Evolutionary conservation across 2,888 invertebrate genomes (phyloP).

Genomic region (Choreutis nemorana): DNA sequence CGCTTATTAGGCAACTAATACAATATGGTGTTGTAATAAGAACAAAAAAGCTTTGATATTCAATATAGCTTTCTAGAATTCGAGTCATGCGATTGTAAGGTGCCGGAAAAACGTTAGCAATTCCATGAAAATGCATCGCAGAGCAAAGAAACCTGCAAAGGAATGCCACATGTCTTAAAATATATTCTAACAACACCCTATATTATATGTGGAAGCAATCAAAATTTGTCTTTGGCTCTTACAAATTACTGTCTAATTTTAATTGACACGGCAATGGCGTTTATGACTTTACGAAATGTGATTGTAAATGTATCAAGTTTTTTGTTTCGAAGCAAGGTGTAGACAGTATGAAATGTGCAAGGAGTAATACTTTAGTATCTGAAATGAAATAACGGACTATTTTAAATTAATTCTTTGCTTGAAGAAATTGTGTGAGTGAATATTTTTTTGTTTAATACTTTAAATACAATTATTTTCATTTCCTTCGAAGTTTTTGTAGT

Average conservation of each 20-base stretch:
- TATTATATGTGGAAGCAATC: conserved; percentile 28
- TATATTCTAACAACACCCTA: no score
- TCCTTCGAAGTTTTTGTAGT: no score
- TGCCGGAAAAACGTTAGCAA: conserved; percentile 60
- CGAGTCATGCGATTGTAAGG: conserved; percentile 59
- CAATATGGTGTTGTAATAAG: no score
- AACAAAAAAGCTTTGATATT: neutral
- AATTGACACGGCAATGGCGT: conserved; percentile 34
- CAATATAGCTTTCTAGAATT: conserved; percentile 59
- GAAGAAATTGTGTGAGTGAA: neutral
- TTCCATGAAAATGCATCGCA: conserved; percentile 62
- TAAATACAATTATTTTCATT: no score
- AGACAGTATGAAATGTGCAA: conserved; percentile 19
- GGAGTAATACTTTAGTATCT: no score
- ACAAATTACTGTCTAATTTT: conserved; percentile 42
- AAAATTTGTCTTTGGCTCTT: conserved; percentile 42
- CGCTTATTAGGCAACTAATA: no score
- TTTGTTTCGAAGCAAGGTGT: conserved; percentile 56
- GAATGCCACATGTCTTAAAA: conserved; percentile 47
- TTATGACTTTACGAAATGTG: conserved; percentile 37
- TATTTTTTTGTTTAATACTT: no score
- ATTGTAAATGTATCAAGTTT: conserved; percentile 60
- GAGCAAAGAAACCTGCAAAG: conserved; percentile 50
- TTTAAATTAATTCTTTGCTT: neutral
- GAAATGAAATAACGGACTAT: conserved; percentile 1